Evolutionary conservation across 2,888 invertebrate genomes (phyloP).

Genomic region (Chouioia cunea): DNA sequence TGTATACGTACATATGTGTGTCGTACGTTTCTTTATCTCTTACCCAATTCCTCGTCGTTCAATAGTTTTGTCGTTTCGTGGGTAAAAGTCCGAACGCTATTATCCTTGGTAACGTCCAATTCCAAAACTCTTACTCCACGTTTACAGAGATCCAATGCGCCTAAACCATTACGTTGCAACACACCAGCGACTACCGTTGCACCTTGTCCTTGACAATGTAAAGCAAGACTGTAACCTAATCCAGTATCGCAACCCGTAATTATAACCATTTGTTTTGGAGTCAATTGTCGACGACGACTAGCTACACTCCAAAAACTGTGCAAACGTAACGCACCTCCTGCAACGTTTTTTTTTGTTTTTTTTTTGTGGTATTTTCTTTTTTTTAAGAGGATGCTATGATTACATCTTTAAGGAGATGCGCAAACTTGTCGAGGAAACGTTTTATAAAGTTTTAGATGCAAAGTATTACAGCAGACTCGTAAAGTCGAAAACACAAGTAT

Average conservation of each 20-base stretch:
- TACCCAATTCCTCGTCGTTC: constrained; percentile 22
- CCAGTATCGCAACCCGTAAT: constrained; percentile 92
- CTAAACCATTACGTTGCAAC: constrained; percentile 73
- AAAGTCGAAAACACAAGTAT: too few relatives aligned
- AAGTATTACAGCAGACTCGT: too few relatives aligned
- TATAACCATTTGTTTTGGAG: constrained; percentile 61
- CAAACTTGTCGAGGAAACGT: too few relatives aligned
- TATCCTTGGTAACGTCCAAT: constrained; percentile 77
- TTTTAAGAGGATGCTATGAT: too few relatives aligned
- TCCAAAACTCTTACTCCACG: constrained; percentile 70
- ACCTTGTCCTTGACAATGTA: constrained; percentile 73
- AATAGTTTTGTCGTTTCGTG: constrained; percentile 6
- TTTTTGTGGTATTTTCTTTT: too few relatives aligned
- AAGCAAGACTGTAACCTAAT: constrained; percentile 81
- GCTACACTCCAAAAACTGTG: background rate
- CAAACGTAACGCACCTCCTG: background rate
- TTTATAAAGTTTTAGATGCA: too few relatives aligned
- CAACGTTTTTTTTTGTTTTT: background rate
- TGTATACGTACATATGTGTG: too few relatives aligned
- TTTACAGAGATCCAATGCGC: constrained; percentile 71
- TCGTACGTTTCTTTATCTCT: background rate
- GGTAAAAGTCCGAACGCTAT: constrained; percentile 71
- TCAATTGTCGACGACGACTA: background rate
- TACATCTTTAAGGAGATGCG: too few relatives aligned
- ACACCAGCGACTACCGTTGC: constrained; percentile 85